A percentile compares a stretch with the other conserved stretches of the same genome.
phyloP scores from a whole-genome alignment of 2,888 invertebrate genomes.

The Augochlorella aurata region DNA sequence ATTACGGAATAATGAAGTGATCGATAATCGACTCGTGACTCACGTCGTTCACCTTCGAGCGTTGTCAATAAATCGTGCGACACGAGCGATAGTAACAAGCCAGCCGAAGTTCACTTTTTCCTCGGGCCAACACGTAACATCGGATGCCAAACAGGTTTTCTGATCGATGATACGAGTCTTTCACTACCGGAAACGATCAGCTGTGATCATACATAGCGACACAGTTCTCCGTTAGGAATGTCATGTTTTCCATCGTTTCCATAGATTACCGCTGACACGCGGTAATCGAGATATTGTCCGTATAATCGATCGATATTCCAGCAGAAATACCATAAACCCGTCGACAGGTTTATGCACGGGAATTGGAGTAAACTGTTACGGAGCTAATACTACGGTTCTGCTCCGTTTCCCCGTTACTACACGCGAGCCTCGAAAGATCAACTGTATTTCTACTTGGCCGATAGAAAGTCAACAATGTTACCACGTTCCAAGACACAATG shows the following conservation, averaged over 20 bases:
- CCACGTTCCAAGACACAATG: constrained; percentile 10
- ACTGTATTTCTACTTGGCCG: constrained; percentile 40
- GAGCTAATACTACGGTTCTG: constrained; percentile 52
- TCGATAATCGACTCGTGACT: constrained; percentile 41
- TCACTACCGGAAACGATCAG: constrained; percentile 51
- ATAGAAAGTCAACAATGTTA: constrained; percentile 61
- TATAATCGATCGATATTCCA: constrained; percentile 5
- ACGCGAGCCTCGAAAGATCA: constrained; percentile 37
- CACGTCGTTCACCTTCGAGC: constrained; percentile 32
- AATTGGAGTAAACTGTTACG: constrained; percentile 44
- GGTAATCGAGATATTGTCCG: background rate
- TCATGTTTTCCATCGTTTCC: constrained; percentile 19
- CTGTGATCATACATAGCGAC: constrained; percentile 38
- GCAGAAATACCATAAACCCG: background rate
- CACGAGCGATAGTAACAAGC: constrained; percentile 16
- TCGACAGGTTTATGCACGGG: background rate
- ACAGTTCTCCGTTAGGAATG: constrained; percentile 1
- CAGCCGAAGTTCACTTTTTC: constrained; percentile 49
- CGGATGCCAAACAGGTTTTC: constrained; percentile 48
- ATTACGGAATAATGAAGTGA: constrained; percentile 12
- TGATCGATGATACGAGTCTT: constrained; percentile 32
- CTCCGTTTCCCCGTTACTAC: constrained; percentile 53
- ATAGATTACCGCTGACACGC: background rate
- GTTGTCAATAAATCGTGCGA: constrained; percentile 21
- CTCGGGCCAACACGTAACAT: constrained; percentile 14